phyloP scores from a whole-genome alignment of 2,888 invertebrate genomes.

The Crossocerus cetratus region DNA sequence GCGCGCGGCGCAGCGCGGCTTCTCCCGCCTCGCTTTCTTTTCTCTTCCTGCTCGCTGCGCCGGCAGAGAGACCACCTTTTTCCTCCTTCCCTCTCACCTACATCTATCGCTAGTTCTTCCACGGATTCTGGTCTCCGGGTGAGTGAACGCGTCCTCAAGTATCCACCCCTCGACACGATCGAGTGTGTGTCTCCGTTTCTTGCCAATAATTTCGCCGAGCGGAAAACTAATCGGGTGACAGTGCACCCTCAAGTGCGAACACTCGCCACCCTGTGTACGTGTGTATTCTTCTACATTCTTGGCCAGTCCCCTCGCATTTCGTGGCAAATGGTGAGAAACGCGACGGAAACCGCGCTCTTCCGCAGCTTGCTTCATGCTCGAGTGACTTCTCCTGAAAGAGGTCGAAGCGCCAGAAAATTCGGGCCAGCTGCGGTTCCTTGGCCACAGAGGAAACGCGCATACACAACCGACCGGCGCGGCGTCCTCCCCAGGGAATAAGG shows the following conservation, averaged over 20 bases:
- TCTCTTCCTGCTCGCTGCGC: slow-evolving; percentile 44
- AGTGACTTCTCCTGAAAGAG: slow-evolving; percentile 36
- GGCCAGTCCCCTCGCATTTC: slow-evolving; percentile 6
- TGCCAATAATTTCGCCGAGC: slow-evolving; percentile 70
- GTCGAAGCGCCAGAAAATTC: slow-evolving; percentile 49
- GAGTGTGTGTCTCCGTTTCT: slow-evolving; percentile 55
- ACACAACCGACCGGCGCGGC: no score
- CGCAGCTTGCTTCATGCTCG: slow-evolving; percentile 36
- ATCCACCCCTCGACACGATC: slow-evolving; percentile 28
- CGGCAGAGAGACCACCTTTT: slow-evolving; percentile 46
- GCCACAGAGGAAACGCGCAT: not conserved
- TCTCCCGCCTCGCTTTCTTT: slow-evolving; percentile 52
- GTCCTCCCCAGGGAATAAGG: slow-evolving; percentile 3
- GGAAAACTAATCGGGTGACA: slow-evolving; percentile 63
- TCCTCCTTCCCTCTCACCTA: slow-evolving; percentile 38
- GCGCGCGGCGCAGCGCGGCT: no score
- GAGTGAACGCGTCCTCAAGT: slow-evolving; percentile 7
- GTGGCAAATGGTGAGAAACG: slow-evolving; percentile 4
- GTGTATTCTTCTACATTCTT: not conserved
- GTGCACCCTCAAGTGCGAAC: slow-evolving; percentile 38
- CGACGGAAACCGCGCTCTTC: slow-evolving; percentile 11
- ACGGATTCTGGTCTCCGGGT: no score
- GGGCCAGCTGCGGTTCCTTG: slow-evolving; percentile 30
- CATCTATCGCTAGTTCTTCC: no score
- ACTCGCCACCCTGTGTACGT: not conserved